These are phyloP conservation scores for Nematolebias whitei DNA, from an alignment of 2,113 vertebrate genomes.

Conservation along the genomic window DNA sequence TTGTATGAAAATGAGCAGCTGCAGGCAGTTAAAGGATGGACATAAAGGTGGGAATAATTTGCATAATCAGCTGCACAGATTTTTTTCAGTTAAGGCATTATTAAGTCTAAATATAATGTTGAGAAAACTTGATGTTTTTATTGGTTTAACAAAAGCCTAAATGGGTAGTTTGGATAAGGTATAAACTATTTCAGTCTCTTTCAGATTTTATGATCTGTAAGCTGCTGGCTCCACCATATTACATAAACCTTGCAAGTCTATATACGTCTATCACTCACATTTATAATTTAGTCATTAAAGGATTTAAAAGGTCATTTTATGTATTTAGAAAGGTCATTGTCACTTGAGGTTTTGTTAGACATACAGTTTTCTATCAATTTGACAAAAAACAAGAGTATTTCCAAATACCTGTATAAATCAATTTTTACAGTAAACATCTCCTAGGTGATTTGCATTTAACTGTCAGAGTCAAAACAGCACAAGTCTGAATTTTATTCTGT, in stretches of 20 bases:
- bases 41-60: not conserved
- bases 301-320: too few relatives aligned
- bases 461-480: too few relatives aligned
- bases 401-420: not conserved
- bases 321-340: too few relatives aligned
- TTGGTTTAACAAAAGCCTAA: not conserved
- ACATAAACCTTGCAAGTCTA: not conserved
- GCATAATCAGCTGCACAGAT: not conserved
- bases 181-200: not conserved
- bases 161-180: not conserved
- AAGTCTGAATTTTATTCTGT: too few relatives aligned
- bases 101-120: not conserved
- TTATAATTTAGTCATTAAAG: not conserved
- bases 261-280: not conserved
- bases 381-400: not conserved
- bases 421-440: not conserved
- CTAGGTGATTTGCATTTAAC: not conserved
- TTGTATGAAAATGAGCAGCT: not conserved
- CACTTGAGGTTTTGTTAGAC: too few relatives aligned
- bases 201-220: not conserved
- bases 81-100: not conserved
- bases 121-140: not conserved
- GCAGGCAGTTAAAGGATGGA: not conserved
- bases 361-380: not conserved
- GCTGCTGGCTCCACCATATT: not conserved